phyloP scores from a whole-genome alignment of 2,113 vertebrate species.

The Phocoena phocoena region DNA sequence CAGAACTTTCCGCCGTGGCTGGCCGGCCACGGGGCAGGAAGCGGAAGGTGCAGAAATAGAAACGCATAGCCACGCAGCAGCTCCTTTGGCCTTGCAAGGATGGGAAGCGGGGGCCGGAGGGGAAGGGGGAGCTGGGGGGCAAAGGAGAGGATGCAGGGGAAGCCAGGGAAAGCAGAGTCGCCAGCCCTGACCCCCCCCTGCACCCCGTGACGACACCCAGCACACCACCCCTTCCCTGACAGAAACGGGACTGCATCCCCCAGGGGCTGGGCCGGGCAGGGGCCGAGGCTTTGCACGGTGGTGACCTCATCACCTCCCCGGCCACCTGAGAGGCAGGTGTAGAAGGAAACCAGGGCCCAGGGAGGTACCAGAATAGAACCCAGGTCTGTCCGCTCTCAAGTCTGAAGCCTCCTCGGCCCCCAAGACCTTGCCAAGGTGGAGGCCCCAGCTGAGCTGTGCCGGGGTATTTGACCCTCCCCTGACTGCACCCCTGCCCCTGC shows the following conservation, averaged over 20 bases:
- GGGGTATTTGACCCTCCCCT: background rate
- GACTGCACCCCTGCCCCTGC: rapidly evolving
- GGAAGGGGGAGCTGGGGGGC: background rate
- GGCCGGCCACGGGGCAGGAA: conserved; percentile 50
- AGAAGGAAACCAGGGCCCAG: background rate
- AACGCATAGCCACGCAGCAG: background rate
- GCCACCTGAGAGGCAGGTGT: background rate
- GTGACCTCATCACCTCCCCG: background rate
- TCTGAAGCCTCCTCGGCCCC: rapidly evolving
- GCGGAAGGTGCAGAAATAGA: conserved; percentile 77
- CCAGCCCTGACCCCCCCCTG: rapidly evolving
- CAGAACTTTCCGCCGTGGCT: conserved; percentile 56
- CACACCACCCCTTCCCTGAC: background rate
- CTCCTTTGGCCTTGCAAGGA: background rate
- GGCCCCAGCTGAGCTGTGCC: background rate
- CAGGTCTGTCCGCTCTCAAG: rapidly evolving
- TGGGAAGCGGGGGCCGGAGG: conserved; percentile 10
- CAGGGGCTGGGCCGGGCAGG: rapidly evolving
- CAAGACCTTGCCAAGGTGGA: background rate
- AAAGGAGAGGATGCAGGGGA: background rate
- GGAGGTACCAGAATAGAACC: background rate
- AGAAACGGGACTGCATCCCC: rapidly evolving
- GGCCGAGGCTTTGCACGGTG: background rate
- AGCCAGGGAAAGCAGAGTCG: background rate
- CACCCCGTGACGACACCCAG: background rate